Base-by-base conservation (phyloP, 2,797 vertebrate genomes). In the Sorex maritimensis region DNA sequence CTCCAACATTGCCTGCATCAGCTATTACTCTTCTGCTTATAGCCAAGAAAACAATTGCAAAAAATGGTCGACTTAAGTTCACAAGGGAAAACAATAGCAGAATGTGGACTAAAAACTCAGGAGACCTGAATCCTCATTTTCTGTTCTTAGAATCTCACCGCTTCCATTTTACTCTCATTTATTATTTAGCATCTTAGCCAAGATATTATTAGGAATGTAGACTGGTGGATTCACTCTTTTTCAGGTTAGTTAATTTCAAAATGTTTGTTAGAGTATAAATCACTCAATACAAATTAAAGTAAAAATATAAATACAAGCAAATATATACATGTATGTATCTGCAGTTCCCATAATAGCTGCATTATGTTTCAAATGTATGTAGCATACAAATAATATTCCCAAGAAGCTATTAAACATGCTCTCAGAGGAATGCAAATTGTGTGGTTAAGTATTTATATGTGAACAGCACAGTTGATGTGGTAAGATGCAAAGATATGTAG, bases 221-320 rank as follows among this genome's bases (percentile, higher is more conserved):
- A 49, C 26, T 15, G 78, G 28, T 38, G 49, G 91, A 91, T 96
- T 95, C 87, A 95, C 81, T 96, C 91, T 85, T 89, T 69, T 81
- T 74, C 74, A 69, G 89, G 91, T 92, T 96, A 95, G 94, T 95
- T 95, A 95, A 96, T 93, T 89, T 83, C 38, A 82, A 95, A 94
- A 95, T 82, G 72, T 80, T 91, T 61, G 26, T 30, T 78, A 88
- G 79, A 78, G 55, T 24, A 23, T 41, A 87, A 63, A 91, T 79
- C 67, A 81, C 55, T 89, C 30, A 26, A 68, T 52, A 52, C 58
- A 87, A 86, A 92, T 80, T 52, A 69, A 71, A 41, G 61, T 52
- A 19, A 34, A 63, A 10, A 3, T 24, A 49, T 15, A 63, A 26
- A 8, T 49, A 46, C n/a, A 69, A n/a, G 65, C 24, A 34, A 19